phyloP scores from a whole-genome alignment of 1,140 invertebrate species.

The Drosophila parvula region DNA sequence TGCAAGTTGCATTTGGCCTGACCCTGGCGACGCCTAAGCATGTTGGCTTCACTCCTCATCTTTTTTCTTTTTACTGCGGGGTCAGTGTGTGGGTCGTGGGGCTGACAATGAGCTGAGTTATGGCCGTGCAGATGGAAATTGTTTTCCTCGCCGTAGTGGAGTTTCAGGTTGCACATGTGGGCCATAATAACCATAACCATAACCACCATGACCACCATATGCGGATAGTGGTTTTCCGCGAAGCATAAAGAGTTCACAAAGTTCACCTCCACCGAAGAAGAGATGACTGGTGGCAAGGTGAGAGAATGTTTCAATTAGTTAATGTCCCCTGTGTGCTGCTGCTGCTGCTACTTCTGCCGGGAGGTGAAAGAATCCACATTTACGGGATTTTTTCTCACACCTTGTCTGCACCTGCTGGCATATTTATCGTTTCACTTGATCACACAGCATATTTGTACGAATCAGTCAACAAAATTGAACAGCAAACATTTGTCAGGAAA shows the following conservation, averaged over 20 bases:
- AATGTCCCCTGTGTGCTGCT: slow-evolving; percentile 20
- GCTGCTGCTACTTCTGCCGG: neutral
- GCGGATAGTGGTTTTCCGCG: slow-evolving; percentile 39
- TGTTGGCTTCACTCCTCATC: slow-evolving; percentile 34
- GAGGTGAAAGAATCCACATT: neutral
- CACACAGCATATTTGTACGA: slow-evolving; percentile 4
- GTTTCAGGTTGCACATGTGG: slow-evolving; percentile 56
- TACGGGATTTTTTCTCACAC: slow-evolving; percentile 24
- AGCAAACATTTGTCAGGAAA: slow-evolving; percentile 66
- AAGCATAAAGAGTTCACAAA: slow-evolving; percentile 46
- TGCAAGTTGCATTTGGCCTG: slow-evolving; percentile 51
- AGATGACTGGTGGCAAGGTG: slow-evolving; percentile 47
- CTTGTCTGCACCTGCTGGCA: slow-evolving; percentile 14
- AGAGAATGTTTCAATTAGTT: slow-evolving; percentile 61
- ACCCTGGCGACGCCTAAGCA: slow-evolving; percentile 68
- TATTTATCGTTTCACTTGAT: slow-evolving; percentile 24
- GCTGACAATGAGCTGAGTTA: slow-evolving; percentile 77
- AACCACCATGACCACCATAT: slow-evolving; percentile 43
- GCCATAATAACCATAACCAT: slow-evolving; percentile 48
- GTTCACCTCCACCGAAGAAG: slow-evolving; percentile 35
- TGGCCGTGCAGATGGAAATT: slow-evolving; percentile 76
- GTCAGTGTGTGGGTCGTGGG: slow-evolving; percentile 75
- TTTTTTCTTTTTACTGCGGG: slow-evolving; percentile 33
- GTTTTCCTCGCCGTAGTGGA: slow-evolving; percentile 55
- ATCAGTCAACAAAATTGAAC: slow-evolving; percentile 47